Conservation (phyloP, 2,888 invertebrate genomes). For the Perizoma affinitatum region DNA sequence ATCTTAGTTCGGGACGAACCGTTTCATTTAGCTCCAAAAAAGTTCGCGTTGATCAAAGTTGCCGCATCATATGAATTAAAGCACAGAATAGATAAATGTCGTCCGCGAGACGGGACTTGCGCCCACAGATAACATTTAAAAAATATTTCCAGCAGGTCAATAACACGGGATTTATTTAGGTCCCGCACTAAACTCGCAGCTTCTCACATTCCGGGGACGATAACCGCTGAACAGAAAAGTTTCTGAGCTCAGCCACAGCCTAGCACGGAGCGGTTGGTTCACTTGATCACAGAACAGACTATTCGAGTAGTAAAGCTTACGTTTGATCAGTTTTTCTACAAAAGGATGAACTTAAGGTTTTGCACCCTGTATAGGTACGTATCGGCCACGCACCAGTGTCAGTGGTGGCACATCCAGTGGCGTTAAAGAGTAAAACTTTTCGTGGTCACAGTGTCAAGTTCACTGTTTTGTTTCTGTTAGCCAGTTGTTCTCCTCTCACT, state of each 20-base stretch:
- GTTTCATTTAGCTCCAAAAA: too few species aligned
- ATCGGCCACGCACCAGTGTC: too few species aligned
- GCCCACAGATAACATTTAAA: slow-evolving; percentile 18
- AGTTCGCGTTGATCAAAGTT: too few species aligned
- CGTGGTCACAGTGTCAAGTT: too few species aligned
- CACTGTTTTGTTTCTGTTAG: background rate
- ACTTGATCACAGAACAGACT: background rate
- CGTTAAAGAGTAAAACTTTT: too few species aligned
- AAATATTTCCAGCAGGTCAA: slow-evolving; percentile 24
- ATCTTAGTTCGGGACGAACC: too few species aligned
- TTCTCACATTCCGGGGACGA: slow-evolving; percentile 28
- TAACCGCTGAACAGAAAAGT: slow-evolving; percentile 25
- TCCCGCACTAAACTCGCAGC: slow-evolving; percentile 21
- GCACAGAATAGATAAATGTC: background rate
- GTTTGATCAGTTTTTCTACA: too few species aligned
- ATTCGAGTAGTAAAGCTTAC: too few species aligned
- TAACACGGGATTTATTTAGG: slow-evolving; percentile 31
- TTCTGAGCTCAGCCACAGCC: slow-evolving; percentile 15
- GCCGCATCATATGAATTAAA: too few species aligned
- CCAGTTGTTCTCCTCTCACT: slow-evolving; percentile 1
- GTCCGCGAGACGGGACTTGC: slow-evolving; percentile 9
- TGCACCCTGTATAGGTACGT: too few species aligned
- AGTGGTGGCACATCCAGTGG: too few species aligned
- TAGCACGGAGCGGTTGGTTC: background rate
- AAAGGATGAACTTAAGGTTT: too few species aligned